Evolutionary conservation across 2,797 vertebrate species (phyloP).

Genomic region (Philypnodon macrostomus): DNA sequence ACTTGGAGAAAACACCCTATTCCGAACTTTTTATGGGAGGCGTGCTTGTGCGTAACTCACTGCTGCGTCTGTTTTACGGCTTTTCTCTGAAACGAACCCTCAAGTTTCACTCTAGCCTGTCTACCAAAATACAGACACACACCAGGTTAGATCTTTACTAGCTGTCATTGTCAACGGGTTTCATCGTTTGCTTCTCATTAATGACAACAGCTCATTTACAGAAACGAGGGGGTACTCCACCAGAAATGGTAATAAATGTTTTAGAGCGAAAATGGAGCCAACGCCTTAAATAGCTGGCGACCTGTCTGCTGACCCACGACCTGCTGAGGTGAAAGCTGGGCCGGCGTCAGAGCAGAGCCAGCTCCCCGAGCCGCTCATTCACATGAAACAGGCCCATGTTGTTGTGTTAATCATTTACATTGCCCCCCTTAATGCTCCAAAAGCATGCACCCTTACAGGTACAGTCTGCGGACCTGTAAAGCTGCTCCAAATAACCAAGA

Average conservation of each 20-base stretch:
- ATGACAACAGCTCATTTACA: slow-evolving; percentile 69
- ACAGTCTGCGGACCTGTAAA: slow-evolving; percentile 61
- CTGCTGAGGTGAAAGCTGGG: slow-evolving; percentile 68
- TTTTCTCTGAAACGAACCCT: slow-evolving; percentile 1
- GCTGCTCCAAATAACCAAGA: slow-evolving; percentile 54
- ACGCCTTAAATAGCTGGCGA: slow-evolving; percentile 76
- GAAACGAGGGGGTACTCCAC: slow-evolving; percentile 45
- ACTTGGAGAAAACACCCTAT: not conserved
- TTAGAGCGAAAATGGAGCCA: slow-evolving; percentile 58
- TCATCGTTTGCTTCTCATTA: slow-evolving; percentile 69
- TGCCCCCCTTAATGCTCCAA: slow-evolving; percentile 16
- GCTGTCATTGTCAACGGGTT: slow-evolving; percentile 64
- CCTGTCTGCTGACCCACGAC: slow-evolving; percentile 74
- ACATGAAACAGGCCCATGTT: slow-evolving; percentile 78
- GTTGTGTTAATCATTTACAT: slow-evolving; percentile 82
- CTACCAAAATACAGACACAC: slow-evolving; percentile 17
- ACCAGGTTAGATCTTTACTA: slow-evolving; percentile 13
- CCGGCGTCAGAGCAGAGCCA: slow-evolving; percentile 62
- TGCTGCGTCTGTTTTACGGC: not conserved
- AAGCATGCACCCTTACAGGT: slow-evolving; percentile 60
- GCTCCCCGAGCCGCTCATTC: slow-evolving; percentile 67
- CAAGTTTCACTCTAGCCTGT: slow-evolving; percentile 8
- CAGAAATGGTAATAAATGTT: slow-evolving; percentile 79
- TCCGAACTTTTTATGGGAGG: not conserved
- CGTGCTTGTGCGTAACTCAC: not conserved